A percentile compares a stretch with the other conserved stretches of the same genome.
Evolutionary conservation across 2,113 vertebrate species (phyloP).

Genomic region (Syngnathus floridae): DNA sequence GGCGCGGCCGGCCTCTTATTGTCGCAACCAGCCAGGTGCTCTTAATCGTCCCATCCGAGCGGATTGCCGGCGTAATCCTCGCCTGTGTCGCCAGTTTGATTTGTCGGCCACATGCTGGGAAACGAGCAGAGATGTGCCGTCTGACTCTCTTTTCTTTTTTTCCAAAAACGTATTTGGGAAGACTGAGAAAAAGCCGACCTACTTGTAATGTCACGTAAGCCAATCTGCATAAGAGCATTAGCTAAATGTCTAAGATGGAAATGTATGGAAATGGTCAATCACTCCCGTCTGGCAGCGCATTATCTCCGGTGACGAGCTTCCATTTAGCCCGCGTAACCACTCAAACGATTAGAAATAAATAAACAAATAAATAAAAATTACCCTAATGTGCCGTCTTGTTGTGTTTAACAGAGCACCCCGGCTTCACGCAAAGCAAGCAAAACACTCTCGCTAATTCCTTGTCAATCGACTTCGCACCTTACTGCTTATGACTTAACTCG

Average conservation of each 20-base stretch:
- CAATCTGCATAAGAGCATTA: constrained; percentile 24
- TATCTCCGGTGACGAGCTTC: constrained; percentile 9
- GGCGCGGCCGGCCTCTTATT: constrained; percentile 51
- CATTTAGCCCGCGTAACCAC: background rate
- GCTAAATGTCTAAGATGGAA: constrained; percentile 34
- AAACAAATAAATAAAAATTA: background rate
- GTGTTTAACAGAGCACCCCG: no score
- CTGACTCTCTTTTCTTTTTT: constrained; percentile 18
- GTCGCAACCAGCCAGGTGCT: constrained; percentile 35
- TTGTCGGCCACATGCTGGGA: constrained; percentile 28
- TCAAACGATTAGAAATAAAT: background rate
- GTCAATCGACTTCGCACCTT: no score
- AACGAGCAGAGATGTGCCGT: constrained; percentile 23
- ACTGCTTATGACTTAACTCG: no score
- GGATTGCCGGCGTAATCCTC: constrained; percentile 42
- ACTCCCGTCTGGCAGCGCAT: constrained; percentile 21
- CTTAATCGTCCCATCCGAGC: constrained; percentile 49
- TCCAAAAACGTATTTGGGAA: constrained; percentile 16
- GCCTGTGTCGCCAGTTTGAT: constrained; percentile 33
- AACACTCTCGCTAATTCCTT: no score
- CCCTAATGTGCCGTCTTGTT: background rate
- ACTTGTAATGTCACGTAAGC: constrained; percentile 7
- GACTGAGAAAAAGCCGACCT: constrained; percentile 1
- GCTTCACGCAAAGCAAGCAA: no score
- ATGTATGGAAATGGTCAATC: constrained; percentile 36